Conservation (phyloP, 1,140 invertebrate species). For the Bombus sylvicola region DNA sequence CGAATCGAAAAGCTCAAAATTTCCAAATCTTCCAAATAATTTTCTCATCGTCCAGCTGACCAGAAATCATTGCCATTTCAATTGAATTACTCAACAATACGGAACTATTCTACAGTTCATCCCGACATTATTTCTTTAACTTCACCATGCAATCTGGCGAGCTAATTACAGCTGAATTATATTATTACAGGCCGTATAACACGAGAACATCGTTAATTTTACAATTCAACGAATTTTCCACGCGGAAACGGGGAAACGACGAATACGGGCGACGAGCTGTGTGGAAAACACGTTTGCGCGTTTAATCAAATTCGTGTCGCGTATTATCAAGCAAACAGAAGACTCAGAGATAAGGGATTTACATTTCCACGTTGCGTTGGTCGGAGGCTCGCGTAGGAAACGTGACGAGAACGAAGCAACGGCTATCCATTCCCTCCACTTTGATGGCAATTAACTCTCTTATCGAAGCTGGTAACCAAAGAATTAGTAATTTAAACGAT, state of each 20-base stretch:
- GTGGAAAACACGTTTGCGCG: conserved; percentile 20
- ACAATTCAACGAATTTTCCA: conserved; percentile 2
- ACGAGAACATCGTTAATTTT: background rate
- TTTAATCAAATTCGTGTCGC: conserved; percentile 40
- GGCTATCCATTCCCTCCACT: background rate
- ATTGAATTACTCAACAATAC: no score
- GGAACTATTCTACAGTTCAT: background rate
- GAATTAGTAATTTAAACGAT: conserved; percentile 51
- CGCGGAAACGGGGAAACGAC: background rate
- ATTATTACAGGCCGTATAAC: background rate
- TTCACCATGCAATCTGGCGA: background rate
- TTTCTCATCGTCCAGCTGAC: no score
- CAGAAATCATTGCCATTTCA: no score
- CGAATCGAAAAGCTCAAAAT: no score
- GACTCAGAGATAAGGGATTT: conserved; percentile 8
- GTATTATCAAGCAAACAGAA: conserved; percentile 36
- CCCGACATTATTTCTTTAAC: background rate
- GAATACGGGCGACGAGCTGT: background rate
- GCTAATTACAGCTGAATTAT: background rate
- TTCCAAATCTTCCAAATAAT: no score
- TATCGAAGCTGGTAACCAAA: conserved; percentile 40
- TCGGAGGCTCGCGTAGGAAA: background rate
- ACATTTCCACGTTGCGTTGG: conserved; percentile 5
- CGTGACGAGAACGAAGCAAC: background rate
- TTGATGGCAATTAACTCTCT: conserved; percentile 33